These are phyloP conservation scores for Corythornis cristatus DNA, from an alignment of 2,113 vertebrate genomes.

Conservation along the genomic window DNA sequence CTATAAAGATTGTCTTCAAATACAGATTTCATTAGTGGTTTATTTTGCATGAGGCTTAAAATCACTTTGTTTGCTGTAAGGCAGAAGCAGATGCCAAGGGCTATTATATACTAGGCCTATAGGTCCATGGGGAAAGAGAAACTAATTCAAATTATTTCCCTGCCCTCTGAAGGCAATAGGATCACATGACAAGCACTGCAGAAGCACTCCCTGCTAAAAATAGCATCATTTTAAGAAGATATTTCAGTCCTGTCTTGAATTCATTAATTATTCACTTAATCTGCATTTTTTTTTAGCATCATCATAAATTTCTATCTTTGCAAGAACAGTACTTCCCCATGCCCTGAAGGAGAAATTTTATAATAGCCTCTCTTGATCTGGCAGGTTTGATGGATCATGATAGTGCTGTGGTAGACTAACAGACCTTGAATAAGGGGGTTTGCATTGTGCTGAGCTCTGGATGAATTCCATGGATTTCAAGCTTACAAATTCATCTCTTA, in stretches of 20 bases:
- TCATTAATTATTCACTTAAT: conserved; percentile 37
- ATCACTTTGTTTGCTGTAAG: conserved; percentile 43
- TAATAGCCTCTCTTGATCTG: conserved; percentile 46
- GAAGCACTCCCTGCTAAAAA: conserved; percentile 61
- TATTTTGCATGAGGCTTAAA: conserved; percentile 28
- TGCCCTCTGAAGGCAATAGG: conserved; percentile 57
- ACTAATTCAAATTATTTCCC: conserved; percentile 49
- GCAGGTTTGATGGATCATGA: conserved; percentile 37
- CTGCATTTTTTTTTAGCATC: conserved; percentile 44
- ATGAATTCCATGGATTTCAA: not conserved
- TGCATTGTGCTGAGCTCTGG: not conserved
- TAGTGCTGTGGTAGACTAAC: not conserved
- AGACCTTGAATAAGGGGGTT: not conserved
- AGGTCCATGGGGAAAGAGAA: conserved; percentile 29
- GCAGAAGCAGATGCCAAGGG: conserved; percentile 40
- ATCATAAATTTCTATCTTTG: conserved; percentile 57
- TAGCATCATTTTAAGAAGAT: conserved; percentile 50
- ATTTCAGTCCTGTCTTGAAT: conserved; percentile 55
- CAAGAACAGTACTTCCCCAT: conserved; percentile 28
- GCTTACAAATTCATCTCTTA: not conserved
- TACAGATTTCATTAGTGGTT: not conserved
- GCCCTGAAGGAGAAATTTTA: conserved; percentile 51
- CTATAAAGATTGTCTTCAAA: not conserved
- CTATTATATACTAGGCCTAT: not conserved
- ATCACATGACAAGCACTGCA: conserved; percentile 53